Evolutionary conservation across 2,113 vertebrate species (phyloP).

Genomic region (Triplophysa rosa): DNA sequence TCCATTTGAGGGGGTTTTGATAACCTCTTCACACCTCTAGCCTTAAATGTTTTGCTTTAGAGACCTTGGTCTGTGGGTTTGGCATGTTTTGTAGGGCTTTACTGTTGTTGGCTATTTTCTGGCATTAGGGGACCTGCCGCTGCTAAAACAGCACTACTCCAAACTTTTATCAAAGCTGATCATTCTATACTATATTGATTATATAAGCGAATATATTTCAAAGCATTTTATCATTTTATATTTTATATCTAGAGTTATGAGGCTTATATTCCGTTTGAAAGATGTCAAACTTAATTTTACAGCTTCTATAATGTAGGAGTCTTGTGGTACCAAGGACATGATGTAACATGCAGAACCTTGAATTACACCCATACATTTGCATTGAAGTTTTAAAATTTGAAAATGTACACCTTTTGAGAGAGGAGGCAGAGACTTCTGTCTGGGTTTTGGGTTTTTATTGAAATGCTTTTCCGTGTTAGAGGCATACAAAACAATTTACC

Average conservation of each 20-base stretch:
- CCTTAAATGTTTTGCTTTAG: conserved; percentile 42
- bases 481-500: too few relatives aligned
- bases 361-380: conserved; percentile 19
- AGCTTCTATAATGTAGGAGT: conserved; percentile 8
- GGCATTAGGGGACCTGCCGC: neutral
- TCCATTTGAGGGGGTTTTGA: conserved; percentile 37
- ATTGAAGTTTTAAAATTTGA: neutral
- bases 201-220: neutral
- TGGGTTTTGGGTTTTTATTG: too few relatives aligned
- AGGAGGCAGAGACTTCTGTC: neutral
- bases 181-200: neutral
- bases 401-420: conserved; percentile 11
- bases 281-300: neutral
- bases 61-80: conserved; percentile 18
- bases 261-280: neutral
- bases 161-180: neutral
- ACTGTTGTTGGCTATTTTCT: conserved; percentile 6
- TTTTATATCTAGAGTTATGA: conserved; percentile 5
- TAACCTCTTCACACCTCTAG: conserved; percentile 45
- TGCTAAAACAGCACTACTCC: neutral
- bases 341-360: conserved; percentile 23
- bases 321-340: conserved; percentile 10
- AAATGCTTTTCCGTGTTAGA: too few relatives aligned
- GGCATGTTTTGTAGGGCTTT: conserved; percentile 32
- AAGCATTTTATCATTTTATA: neutral